Conservation (phyloP, 2,113 vertebrate species). For the Notarius quadriscutis region DNA sequence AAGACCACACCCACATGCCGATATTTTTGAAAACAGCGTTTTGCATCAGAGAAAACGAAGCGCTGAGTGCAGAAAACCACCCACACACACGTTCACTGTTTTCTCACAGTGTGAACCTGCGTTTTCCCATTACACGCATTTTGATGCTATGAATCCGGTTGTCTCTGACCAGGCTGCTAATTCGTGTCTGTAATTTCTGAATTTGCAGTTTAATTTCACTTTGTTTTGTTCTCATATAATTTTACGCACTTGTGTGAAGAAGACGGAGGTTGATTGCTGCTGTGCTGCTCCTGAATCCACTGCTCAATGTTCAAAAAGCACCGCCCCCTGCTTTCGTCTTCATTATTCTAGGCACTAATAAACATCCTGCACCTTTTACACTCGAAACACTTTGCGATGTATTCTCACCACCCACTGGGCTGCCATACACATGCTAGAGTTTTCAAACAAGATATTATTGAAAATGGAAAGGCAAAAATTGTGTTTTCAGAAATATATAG, state of each 20-base stretch:
- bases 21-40: not conserved
- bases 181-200: not conserved
- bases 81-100: not conserved
- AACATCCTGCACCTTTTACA: not conserved
- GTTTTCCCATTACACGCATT: not conserved
- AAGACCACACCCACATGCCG: not conserved
- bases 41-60: not conserved
- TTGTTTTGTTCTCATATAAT: not conserved
- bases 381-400: not conserved
- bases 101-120: no score
- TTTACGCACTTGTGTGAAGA: no score
- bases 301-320: not conserved
- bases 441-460: not conserved
- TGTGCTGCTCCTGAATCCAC: no score
- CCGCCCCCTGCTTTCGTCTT: not conserved
- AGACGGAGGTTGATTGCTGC: no score
- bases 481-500: not conserved
- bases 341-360: not conserved
- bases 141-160: not conserved
- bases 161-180: not conserved
- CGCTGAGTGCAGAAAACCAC: no score
- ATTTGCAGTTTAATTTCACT: not conserved
- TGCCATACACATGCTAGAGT: not conserved
- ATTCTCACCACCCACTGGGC: not conserved
- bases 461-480: not conserved